Conservation (phyloP, 2,797 vertebrate species). For the Okamejei kenojei region DNA sequence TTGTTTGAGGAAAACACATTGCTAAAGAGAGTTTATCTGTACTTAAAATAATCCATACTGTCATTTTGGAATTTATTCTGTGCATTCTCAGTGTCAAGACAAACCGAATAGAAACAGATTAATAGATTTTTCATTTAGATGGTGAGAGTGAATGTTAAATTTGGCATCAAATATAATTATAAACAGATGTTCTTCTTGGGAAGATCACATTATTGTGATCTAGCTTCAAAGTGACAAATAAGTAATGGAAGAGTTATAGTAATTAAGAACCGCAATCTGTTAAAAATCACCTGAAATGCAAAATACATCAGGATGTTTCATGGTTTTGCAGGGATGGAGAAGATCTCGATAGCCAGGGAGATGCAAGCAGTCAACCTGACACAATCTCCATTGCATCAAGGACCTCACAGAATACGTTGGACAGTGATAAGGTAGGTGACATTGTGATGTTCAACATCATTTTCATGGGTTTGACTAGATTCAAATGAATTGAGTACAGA, state of each 20-base stretch:
- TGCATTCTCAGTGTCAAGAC: background rate
- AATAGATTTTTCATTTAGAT: background rate
- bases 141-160: background rate
- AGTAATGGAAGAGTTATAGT: background rate
- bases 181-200: background rate
- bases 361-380: conserved; percentile 94
- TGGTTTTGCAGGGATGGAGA: conserved; percentile 79
- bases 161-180: background rate
- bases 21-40: background rate
- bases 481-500: background rate
- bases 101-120: background rate
- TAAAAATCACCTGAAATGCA: background rate
- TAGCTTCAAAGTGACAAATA: background rate
- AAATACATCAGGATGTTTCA: background rate
- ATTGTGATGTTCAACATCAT: background rate
- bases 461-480: background rate
- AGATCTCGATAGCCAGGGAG: conserved; percentile 95
- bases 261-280: background rate
- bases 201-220: background rate
- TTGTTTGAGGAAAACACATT: background rate
- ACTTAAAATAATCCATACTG: background rate
- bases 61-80: background rate
- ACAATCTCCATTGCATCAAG: conserved; percentile 95
- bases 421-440: conserved; percentile 87
- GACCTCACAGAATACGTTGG: conserved; percentile 94